These are phyloP conservation scores for Craseonycteris thonglongyai DNA, from an alignment of 2,113 vertebrate genomes.

Conservation along the genomic window DNA sequence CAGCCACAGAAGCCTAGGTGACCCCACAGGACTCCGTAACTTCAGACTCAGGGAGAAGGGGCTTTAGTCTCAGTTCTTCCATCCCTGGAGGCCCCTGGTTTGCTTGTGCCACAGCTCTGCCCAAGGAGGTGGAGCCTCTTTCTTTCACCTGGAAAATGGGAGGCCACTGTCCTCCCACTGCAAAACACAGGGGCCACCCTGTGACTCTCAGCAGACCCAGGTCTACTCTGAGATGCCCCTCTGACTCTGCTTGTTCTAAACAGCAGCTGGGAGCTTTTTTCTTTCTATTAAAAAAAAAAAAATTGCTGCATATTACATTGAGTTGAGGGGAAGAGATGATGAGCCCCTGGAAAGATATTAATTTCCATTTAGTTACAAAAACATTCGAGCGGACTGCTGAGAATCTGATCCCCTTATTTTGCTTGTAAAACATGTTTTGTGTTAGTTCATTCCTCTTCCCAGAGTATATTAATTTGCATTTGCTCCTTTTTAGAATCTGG, in stretches of 20 bases:
- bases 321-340: background rate
- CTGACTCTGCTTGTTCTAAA: slow-evolving; percentile 29
- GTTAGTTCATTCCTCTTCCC: slow-evolving; percentile 26
- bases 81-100: background rate
- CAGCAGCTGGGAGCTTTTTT: slow-evolving; percentile 48
- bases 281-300: slow-evolving; percentile 35
- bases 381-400: slow-evolving; percentile 50
- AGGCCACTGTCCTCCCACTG: background rate
- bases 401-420: slow-evolving; percentile 41
- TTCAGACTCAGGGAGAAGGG: background rate
- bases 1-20: background rate
- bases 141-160: background rate
- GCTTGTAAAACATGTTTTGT: slow-evolving; percentile 39
- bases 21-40: background rate
- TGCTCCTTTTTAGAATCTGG: slow-evolving; percentile 35
- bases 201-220: background rate
- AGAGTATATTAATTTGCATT: slow-evolving; percentile 51
- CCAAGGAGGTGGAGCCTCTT: background rate
- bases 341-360: slow-evolving; percentile 60
- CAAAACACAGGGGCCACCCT: slow-evolving; percentile 39
- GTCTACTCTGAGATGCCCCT: background rate
- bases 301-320: slow-evolving; percentile 10
- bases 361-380: slow-evolving; percentile 65
- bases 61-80: background rate
- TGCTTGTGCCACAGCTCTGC: background rate